A percentile compares a stretch with the other conserved stretches of the same genome.
Conservation (phyloP, 37 sponge, comb jelly and placozoan genomes). For the Spongilla lacustris region DNA sequence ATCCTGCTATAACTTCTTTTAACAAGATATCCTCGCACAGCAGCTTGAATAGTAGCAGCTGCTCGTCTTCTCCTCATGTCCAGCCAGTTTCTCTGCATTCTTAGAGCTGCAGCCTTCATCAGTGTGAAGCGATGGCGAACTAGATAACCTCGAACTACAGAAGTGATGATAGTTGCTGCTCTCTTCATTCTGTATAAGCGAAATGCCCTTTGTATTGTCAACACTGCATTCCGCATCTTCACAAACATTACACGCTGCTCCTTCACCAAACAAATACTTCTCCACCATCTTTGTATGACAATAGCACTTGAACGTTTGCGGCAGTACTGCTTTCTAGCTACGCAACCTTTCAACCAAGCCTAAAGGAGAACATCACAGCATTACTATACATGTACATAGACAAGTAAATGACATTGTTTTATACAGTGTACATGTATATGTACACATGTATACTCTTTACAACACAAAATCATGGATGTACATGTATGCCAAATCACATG, state of each 20-base stretch:
- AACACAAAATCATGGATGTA: too few species aligned
- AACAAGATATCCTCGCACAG: conserved; percentile 10
- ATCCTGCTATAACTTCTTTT: neutral
- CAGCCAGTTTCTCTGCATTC: conserved; percentile 21
- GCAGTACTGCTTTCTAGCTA: conserved; percentile 14
- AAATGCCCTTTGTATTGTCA: neutral
- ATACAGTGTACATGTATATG: too few species aligned
- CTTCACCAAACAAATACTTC: conserved; percentile 1
- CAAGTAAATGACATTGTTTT: neutral
- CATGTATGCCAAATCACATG: too few species aligned
- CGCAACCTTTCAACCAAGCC: neutral
- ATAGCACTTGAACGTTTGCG: neutral
- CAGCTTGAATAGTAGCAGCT: conserved; percentile 45
- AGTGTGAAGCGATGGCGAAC: conserved; percentile 2
- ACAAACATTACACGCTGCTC: neutral
- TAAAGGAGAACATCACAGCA: neutral
- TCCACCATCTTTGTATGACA: conserved; percentile 13
- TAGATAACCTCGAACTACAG: conserved; percentile 36
- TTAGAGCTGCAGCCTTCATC: conserved; percentile 4
- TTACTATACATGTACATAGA: neutral
- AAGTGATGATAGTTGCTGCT: conserved; percentile 45
- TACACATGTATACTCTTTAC: too few species aligned
- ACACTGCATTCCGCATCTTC: neutral
- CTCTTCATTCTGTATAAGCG: neutral
- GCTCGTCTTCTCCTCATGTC: neutral